Conservation (phyloP, 2,797 vertebrate species). For the Silurus aristotelis region DNA sequence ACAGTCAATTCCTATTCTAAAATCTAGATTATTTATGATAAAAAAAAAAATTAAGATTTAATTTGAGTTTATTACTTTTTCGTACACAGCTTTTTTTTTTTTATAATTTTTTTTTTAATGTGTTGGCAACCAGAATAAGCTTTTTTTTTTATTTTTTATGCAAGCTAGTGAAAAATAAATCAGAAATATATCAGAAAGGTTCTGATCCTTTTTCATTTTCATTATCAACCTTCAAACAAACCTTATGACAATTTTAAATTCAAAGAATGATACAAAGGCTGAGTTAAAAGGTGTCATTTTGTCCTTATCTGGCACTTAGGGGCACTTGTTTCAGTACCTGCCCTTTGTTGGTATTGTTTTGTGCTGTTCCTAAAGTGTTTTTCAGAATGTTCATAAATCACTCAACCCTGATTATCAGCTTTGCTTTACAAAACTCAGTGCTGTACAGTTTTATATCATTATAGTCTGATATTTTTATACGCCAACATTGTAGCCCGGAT, state of each 20-base stretch:
- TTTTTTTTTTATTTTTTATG: not conserved
- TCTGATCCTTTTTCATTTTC: not conserved
- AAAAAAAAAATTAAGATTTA: not conserved
- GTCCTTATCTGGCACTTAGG: not conserved
- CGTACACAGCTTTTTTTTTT: not conserved
- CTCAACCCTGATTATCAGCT: not conserved
- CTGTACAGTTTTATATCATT: not conserved
- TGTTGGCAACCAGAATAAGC: not conserved
- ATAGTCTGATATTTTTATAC: not conserved
- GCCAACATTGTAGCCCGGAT: too few relatives aligned
- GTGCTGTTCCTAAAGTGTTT: too few relatives aligned
- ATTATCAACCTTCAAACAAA: not conserved
- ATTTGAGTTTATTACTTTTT: not conserved
- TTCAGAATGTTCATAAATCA: not conserved
- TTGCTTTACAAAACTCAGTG: not conserved
- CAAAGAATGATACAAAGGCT: not conserved
- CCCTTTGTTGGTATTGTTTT: not conserved
- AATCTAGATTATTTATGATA: not conserved
- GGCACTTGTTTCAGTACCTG: not conserved
- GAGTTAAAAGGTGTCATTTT: not conserved
- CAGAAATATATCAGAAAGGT: not conserved
- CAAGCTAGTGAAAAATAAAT: not conserved
- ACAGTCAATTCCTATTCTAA: not conserved
- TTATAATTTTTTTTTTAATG: not conserved
- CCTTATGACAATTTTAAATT: not conserved